Evolutionary conservation across 2,797 vertebrate genomes (phyloP).

Genomic region (Glossophaga mutica): DNA sequence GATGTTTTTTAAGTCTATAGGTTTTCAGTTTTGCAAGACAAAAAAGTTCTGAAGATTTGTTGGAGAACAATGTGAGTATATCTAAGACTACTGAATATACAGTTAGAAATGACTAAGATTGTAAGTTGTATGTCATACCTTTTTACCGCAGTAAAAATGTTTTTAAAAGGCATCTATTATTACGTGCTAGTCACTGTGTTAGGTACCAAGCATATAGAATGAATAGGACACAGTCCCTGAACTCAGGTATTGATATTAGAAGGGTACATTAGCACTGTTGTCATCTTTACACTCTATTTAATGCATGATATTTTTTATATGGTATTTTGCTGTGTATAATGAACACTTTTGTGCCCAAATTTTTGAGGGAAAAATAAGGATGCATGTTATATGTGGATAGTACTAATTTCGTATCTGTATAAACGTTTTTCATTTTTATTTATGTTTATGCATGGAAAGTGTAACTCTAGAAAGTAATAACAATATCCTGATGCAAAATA

Average conservation of each 20-base stretch:
- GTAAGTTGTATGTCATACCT: neutral
- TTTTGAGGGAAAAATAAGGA: too few species aligned
- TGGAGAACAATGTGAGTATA: neutral
- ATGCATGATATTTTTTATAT: neutral
- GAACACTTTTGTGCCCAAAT: too few species aligned
- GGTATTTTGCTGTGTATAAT: too few species aligned
- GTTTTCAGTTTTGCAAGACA: neutral
- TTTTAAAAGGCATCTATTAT: neutral
- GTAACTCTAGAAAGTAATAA: too few species aligned
- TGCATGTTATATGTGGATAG: too few species aligned
- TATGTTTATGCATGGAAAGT: too few species aligned
- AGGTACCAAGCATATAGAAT: neutral
- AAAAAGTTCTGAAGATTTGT: neutral
- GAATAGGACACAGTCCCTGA: neutral
- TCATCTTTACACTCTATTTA: neutral
- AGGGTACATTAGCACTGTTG: neutral
- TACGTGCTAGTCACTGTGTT: neutral
- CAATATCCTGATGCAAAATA: too few species aligned
- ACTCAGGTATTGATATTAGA: neutral
- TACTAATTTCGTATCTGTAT: too few species aligned
- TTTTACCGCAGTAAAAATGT: neutral
- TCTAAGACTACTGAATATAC: neutral
- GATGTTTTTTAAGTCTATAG: neutral
- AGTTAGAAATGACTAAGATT: neutral
- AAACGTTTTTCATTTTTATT: too few species aligned